Evolutionary conservation across 1,140 invertebrate genomes (phyloP).

Genomic region (Heliconius himera): DNA sequence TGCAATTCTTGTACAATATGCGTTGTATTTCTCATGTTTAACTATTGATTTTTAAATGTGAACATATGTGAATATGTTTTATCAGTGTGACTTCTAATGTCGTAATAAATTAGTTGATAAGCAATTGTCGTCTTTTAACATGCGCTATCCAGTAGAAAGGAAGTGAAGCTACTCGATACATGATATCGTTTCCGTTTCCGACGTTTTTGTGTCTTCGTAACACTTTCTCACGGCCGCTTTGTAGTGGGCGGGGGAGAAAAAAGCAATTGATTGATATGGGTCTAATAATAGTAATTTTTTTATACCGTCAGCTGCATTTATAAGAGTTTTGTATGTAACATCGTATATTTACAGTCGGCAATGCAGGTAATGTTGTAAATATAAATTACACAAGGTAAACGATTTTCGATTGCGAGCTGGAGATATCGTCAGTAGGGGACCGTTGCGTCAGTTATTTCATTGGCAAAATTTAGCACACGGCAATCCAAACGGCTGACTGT

Average conservation of each 20-base stretch:
- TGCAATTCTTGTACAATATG: constrained; percentile 42
- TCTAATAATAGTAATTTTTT: constrained; percentile 34
- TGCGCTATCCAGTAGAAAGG: constrained; percentile 66
- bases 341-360: neutral
- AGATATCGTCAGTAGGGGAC: constrained; percentile 64
- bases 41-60: neutral
- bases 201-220: constrained; percentile 61
- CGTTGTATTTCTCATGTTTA: constrained; percentile 31
- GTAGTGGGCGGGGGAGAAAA: constrained; percentile 57
- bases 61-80: neutral
- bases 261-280: constrained; percentile 59
- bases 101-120: constrained; percentile 67
- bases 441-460: constrained; percentile 68
- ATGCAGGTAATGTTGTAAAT: constrained; percentile 38
- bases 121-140: constrained; percentile 59
- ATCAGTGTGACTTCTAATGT: constrained; percentile 33
- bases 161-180: constrained; percentile 73
- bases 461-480: constrained; percentile 64
- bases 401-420: constrained; percentile 48
- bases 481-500: constrained; percentile 54
- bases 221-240: constrained; percentile 66
- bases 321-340: constrained; percentile 5
- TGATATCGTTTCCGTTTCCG: constrained; percentile 69
- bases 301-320: constrained; percentile 27
- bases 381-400: constrained; percentile 47